phyloP scores from a whole-genome alignment of 2,888 invertebrate species.

The Ptilodon capucinus region DNA sequence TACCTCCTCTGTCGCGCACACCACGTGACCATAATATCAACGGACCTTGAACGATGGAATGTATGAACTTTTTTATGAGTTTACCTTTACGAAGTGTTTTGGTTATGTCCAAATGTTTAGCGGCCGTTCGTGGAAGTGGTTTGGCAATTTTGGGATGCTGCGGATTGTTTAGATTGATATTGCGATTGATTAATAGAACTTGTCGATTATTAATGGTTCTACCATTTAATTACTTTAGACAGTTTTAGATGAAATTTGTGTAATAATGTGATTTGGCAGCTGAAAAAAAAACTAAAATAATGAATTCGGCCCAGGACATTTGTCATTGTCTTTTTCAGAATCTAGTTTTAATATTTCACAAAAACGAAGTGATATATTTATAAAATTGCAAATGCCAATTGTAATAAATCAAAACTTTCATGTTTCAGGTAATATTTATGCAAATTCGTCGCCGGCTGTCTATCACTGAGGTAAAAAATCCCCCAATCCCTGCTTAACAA shows the following conservation, averaged over 20 bases:
- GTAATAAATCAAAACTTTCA: constrained; percentile 28
- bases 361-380: neutral
- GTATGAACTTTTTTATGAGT: constrained; percentile 4
- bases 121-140: neutral
- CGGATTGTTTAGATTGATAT: neutral
- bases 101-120: neutral
- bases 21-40: constrained; percentile 30
- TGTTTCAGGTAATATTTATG: constrained; percentile 29
- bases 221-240: too few relatives aligned
- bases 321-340: neutral
- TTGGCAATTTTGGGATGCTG: neutral
- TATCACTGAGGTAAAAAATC: neutral
- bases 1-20: constrained; percentile 27
- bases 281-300: neutral
- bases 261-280: too few relatives aligned
- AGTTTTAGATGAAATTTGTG: too few relatives aligned
- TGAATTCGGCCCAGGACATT: neutral
- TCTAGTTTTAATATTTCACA: neutral
- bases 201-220: too few relatives aligned
- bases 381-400: constrained; percentile 18
- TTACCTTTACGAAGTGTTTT: neutral
- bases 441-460: neutral
- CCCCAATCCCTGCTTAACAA: neutral
- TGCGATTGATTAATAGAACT: neutral
- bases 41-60: constrained; percentile 35